phyloP scores from a whole-genome alignment of 2,888 invertebrate genomes.

The Coelinius sp. region DNA sequence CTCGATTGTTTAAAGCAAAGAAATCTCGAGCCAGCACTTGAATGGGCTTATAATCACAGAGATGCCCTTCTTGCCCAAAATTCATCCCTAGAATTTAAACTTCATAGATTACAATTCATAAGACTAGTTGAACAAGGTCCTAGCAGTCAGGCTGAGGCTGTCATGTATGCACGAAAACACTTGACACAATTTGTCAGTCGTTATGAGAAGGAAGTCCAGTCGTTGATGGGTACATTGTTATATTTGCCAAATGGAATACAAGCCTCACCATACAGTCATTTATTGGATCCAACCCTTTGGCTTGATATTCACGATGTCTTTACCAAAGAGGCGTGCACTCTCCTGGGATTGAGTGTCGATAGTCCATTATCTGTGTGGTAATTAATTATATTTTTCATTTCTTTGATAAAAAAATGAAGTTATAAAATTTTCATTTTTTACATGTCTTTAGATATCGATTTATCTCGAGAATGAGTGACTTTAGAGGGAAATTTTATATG shows the following conservation, averaged over 20 bases:
- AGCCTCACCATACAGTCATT: slow-evolving; percentile 83
- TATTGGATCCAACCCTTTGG: slow-evolving; percentile 85
- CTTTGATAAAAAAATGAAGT: no score
- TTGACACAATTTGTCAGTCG: slow-evolving; percentile 85
- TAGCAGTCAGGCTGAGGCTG: slow-evolving; percentile 84
- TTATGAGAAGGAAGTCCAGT: slow-evolving; percentile 88
- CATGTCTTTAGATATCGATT: no score
- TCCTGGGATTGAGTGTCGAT: slow-evolving; percentile 90
- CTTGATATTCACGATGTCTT: slow-evolving; percentile 87
- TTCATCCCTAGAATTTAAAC: slow-evolving; percentile 83
- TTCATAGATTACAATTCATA: slow-evolving; percentile 86
- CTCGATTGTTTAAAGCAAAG: slow-evolving; percentile 86
- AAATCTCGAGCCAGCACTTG: slow-evolving; percentile 87
- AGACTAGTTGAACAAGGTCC: slow-evolving; percentile 79
- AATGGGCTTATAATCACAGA: slow-evolving; percentile 87
- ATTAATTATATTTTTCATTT: slow-evolving; percentile 38
- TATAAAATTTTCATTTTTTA: no score
- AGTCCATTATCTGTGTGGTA: slow-evolving; percentile 91
- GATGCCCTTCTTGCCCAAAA: slow-evolving; percentile 76
- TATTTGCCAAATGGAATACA: slow-evolving; percentile 85
- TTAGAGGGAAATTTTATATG: no score
- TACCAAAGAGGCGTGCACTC: slow-evolving; percentile 90
- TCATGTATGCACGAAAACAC: slow-evolving; percentile 87
- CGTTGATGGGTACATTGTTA: slow-evolving; percentile 87
- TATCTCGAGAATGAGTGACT: no score